These are phyloP conservation scores for Plectropomus leopardus DNA, from an alignment of 2,113 vertebrate species.

Conservation along the genomic window DNA sequence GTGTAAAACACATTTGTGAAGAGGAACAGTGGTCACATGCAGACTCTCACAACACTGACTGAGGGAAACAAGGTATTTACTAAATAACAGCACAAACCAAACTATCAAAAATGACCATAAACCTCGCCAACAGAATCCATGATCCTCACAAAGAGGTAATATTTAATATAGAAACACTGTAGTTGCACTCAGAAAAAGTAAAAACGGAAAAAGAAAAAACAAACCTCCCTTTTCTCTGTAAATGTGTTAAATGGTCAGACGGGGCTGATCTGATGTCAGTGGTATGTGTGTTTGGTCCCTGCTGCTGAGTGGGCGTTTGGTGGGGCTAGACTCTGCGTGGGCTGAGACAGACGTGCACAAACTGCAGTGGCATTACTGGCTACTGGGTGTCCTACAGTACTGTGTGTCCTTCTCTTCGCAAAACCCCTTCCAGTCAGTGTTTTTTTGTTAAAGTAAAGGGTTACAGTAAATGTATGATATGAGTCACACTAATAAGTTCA, in stretches of 20 bases:
- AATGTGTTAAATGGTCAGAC: conserved; percentile 26
- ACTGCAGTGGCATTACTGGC: conserved; percentile 18
- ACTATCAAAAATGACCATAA: background rate
- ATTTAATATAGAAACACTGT: background rate
- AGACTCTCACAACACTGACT: background rate
- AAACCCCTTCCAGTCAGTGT: conserved; percentile 28
- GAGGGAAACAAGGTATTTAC: conserved; percentile 16
- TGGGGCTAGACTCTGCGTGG: conserved; percentile 51
- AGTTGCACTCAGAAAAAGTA: background rate
- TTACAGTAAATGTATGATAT: conserved; percentile 19
- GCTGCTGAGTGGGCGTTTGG: conserved; percentile 56
- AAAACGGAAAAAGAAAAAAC: too few species aligned
- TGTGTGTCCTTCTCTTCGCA: conserved; percentile 9
- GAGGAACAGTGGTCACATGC: conserved; percentile 34
- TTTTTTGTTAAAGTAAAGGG: conserved; percentile 1
- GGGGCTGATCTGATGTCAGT: conserved; percentile 51
- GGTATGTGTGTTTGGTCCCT: conserved; percentile 41
- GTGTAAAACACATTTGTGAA: conserved; percentile 36
- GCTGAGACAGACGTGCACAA: conserved; percentile 50
- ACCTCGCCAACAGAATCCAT: too few species aligned
- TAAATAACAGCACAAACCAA: background rate
- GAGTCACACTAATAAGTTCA: conserved; percentile 22
- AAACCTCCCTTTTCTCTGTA: background rate
- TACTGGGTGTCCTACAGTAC: conserved; percentile 14
- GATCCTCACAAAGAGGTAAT: background rate